Conservation (phyloP, 2,888 invertebrate species). For the Pteria penguin region DNA sequence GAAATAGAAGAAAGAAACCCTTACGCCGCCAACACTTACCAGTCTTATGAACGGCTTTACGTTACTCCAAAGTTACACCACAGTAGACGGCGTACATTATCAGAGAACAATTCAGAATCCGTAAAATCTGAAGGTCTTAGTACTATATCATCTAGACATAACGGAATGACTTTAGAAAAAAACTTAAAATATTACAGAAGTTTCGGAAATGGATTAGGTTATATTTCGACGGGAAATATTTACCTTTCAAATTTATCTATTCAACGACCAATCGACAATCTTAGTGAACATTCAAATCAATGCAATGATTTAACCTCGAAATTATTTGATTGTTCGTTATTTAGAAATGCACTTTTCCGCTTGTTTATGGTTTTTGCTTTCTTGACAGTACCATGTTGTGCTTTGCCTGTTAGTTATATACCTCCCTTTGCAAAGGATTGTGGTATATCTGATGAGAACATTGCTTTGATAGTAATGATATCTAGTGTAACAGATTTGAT, state of each 20-base stretch:
- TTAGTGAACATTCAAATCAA: not conserved
- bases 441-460: conserved; percentile 31
- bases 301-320: not conserved
- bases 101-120: not conserved
- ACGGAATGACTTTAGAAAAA: not conserved
- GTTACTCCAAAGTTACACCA: not conserved
- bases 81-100: not conserved
- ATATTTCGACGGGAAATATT: not conserved
- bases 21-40: not conserved
- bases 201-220: not conserved
- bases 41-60: not conserved
- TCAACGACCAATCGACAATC: not conserved
- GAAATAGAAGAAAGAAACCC: too few species aligned
- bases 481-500: conserved; percentile 42
- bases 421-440: conserved; percentile 48
- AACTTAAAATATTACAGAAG: not conserved
- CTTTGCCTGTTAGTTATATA: conserved; percentile 33
- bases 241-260: not conserved
- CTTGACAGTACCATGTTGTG: conserved; percentile 20
- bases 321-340: conserved; percentile 31
- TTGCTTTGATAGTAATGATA: conserved; percentile 39
- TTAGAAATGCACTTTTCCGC: conserved; percentile 34
- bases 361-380: conserved; percentile 33
- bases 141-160: too few species aligned
- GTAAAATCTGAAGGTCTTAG: not conserved